Evolutionary conservation across 2,888 invertebrate species (phyloP), one percentile per base, ranked within the genome.

Genomic region (Synergus itoensis): DNA sequence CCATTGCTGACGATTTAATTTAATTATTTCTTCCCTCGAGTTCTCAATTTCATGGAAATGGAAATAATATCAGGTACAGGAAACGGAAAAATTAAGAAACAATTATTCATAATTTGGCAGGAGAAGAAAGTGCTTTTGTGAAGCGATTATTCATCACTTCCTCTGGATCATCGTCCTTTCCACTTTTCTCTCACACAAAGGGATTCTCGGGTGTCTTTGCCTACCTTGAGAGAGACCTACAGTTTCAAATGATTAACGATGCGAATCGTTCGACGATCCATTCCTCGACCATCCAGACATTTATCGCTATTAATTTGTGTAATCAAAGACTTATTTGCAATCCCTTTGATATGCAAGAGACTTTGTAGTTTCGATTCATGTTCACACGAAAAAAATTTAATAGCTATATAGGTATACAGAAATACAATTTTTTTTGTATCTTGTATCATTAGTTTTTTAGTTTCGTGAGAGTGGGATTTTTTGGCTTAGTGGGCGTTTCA

Each of bases 91-190:
- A 40, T 76, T 67, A 36, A 60, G 45, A 64, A 43, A 18, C 53
- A 53, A 75, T 76, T 79, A 79, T 76, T 76, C 69, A 80, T 65
- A 79, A 76, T 79, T 79, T 48, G 64, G 45, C 43, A 63, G 67
- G 65, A 18, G 43, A n/a, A 60, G 18, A 57, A 80, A 76, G 73
- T 53, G 60, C 60, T 67, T 83, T 82, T 81, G 80, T 80, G 69
- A 81, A 76, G 80, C 79, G 80, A 83, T 83, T 83, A 84, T 84
- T 79, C 81, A 84, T 83, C 81, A 84, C 82, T 82, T 83, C 67
- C 80, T 83, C 80, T 82, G 84, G 83, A 83, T 84, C 80, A 84
- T 83, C 83, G 80, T 80, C 77, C 78, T 77, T 63, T 77, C 21
- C 60, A 67, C 69, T 43, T 80, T 81, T 53, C 65, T 77, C 78